Evolutionary conservation across 2,888 invertebrate genomes (phyloP), one percentile per base, ranked within the genome.

Genomic region (Willowsia nigromaculata): DNA sequence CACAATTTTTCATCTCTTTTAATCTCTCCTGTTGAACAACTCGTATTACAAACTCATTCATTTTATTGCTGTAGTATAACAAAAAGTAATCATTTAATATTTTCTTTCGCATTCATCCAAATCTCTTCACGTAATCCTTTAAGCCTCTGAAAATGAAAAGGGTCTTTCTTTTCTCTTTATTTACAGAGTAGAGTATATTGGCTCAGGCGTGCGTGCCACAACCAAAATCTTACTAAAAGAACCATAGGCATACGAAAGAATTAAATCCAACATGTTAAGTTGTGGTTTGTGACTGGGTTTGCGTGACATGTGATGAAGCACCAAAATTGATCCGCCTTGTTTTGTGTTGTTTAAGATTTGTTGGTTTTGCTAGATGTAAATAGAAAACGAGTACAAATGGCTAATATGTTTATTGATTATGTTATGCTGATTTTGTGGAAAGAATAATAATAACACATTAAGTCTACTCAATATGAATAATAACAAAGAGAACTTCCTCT

Each of bases 21-120:
- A 71, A 65, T 87, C 68, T 37, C 56, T 15, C 71, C 71, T 84
- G 37, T 71, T 74, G 50, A 25, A 47, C 88, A 88, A 50, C 83
- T 88, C 83, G 18, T 88, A 88, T 88, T 88, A 88, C 84, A 83
- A 83, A 68, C 78, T 88, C 84, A 88, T 88, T 87, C 47, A 87
- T 25, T 78, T 87, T 53, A 68, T 84, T 87, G 47, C 80, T 81
- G 81, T 30, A 87, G 40, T 59, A 87, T 74, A 62, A 86, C 78
- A 86, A 53, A 86, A 76, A 80, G 81, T 82, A 87, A 87, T 87
- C 81, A 87, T 56, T 50, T 87, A 87, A 87, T 87, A 87, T 82
- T 87, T 87, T 78, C 81, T 87, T 86, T 87, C 47, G 68, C 59
- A 59, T 30, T 18, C 33, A 74, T 62, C 25, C 71, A 82, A 87